Percentiles rank a stretch among this genome's conserved stretches.
Conservation (phyloP, 2,888 invertebrate genomes). For the Tetropium fuscum region DNA sequence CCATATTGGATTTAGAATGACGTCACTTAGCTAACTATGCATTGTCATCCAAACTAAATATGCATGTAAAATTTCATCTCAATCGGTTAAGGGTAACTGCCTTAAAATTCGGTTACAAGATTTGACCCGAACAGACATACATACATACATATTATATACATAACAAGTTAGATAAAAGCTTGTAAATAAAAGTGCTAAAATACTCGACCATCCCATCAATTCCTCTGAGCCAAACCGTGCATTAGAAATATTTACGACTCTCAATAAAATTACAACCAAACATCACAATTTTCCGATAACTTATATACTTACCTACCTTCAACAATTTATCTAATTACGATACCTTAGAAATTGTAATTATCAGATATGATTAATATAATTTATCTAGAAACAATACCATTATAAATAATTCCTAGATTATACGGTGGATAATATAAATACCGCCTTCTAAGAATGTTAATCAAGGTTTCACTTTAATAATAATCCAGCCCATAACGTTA, state of each 20-base stretch:
- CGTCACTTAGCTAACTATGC: no score
- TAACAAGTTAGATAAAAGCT: no score
- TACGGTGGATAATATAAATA: slow-evolving; percentile 47
- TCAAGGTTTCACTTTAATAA: slow-evolving; percentile 11
- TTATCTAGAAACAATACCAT: slow-evolving; percentile 52
- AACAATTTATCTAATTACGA: slow-evolving; percentile 43
- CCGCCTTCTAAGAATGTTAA: slow-evolving; percentile 38
- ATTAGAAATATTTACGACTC: no score
- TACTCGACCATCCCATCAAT: neutral
- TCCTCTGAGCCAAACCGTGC: neutral
- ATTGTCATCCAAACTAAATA: no score
- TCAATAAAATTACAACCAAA: no score
- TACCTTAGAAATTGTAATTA: slow-evolving; percentile 41
- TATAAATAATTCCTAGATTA: slow-evolving; percentile 48
- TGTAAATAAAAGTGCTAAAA: no score
- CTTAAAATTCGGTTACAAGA: no score
- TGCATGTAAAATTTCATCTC: no score
- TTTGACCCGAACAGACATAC: no score
- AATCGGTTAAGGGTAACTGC: no score
- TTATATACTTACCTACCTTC: slow-evolving; percentile 39
- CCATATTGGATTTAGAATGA: no score
- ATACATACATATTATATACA: no score
- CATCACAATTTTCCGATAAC: slow-evolving; percentile 30
- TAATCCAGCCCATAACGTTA: slow-evolving; percentile 7
- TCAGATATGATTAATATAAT: slow-evolving; percentile 52